Base-by-base conservation (phyloP, 1,140 invertebrate genomes). In the Philaenus spumarius region DNA sequence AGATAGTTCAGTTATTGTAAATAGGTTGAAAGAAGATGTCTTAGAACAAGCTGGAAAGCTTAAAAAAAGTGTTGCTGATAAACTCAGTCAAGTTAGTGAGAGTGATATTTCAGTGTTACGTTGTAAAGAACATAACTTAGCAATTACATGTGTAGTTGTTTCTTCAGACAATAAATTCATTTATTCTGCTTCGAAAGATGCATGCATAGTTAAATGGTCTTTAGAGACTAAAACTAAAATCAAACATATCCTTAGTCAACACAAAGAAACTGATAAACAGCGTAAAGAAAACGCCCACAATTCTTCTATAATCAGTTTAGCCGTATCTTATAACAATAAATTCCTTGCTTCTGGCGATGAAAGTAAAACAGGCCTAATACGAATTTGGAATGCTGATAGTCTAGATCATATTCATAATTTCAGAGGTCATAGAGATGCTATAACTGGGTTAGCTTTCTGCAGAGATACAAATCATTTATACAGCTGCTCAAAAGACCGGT, bases 151-250 rank as follows among this genome's bases (percentile, higher is more conserved):
- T 72, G 67, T 94, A 7, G 89, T 85, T 63, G 69, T 96, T 2
- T 86, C 87, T 26, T 75, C 75, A 54, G 87, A 96, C 74, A 81
- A 82, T 34, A 76, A 83, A 68, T 84, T 77, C 70, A 75, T 90
- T 0, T 97, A 83, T 71, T 86, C 86, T 39, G 93, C 87, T 0
- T 93, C 89, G 46, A 97, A 97, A 77, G 91, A 94, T 73, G 85
- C 89, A 45, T 78, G 77, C 42, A 80, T 98, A 47, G 82, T 96
- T 11, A 96, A 96, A 80, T 98, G 93, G 85, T 79, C 75, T 45
- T 54, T 86, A 6, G 61, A 63, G 35, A 71, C 68, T 4, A 69
- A 69, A 56, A 74, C 69, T 59, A 80, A 75, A 70, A 55, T 81
- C 1, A 65, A 60, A 42, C 59, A 35, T 2, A 65, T 59, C 48